Evolutionary conservation across 2,888 invertebrate genomes (phyloP).

Genomic region (Drosophila nigricruria): DNA sequence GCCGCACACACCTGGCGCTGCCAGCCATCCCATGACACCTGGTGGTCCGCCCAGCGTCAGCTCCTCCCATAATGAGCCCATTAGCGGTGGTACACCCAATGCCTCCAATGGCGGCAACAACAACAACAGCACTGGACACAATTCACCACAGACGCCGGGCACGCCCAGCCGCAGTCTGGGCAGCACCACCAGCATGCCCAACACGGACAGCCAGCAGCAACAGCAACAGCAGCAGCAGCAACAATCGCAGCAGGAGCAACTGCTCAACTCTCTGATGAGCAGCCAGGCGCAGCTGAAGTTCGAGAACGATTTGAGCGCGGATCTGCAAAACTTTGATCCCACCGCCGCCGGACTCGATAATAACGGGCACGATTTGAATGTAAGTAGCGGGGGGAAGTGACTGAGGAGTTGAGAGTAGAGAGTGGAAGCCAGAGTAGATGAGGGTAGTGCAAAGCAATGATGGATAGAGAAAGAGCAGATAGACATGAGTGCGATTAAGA

Average conservation of each 20-base stretch:
- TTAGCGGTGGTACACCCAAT: conserved; percentile 78
- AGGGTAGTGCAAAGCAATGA: neutral
- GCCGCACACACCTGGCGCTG: conserved; percentile 91
- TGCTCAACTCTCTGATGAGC: conserved; percentile 83
- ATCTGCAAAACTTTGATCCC: conserved; percentile 95
- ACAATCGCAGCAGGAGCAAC: conserved; percentile 82
- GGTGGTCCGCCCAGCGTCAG: conserved; percentile 94
- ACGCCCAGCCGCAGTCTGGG: conserved; percentile 79
- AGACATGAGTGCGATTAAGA: too few species aligned
- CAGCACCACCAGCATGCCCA: conserved; percentile 54
- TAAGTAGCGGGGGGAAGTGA: conserved; percentile 87
- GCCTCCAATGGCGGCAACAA: conserved; percentile 58
- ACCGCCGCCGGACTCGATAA: conserved; percentile 93
- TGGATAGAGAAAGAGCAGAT: too few species aligned
- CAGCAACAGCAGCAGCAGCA: conserved; percentile 76
- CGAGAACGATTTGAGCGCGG: conserved; percentile 93
- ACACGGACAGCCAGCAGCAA: conserved; percentile 70
- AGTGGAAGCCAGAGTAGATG: neutral
- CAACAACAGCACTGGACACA: conserved; percentile 77
- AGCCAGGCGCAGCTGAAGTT: conserved; percentile 85
- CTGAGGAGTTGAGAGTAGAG: neutral
- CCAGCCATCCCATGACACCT: conserved; percentile 90
- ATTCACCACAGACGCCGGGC: conserved; percentile 86
- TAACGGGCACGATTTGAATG: conserved; percentile 95
- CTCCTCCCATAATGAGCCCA: conserved; percentile 86